Evolutionary conservation across 2,113 vertebrate genomes (phyloP).

Genomic region (Cebus imitator): DNA sequence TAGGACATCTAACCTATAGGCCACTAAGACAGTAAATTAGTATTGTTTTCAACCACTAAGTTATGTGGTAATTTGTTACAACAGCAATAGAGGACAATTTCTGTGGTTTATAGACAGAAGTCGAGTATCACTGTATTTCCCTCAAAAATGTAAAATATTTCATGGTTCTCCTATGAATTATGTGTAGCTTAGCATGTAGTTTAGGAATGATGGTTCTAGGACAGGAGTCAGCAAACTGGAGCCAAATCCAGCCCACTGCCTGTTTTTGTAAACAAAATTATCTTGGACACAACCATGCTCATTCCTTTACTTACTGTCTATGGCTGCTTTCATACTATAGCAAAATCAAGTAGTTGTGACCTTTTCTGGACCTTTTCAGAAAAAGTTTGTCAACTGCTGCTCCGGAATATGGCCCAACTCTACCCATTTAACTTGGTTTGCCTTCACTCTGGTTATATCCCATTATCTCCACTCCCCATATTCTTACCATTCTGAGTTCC

Average conservation of each 20-base stretch:
- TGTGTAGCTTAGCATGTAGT: neutral
- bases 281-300: neutral
- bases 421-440: neutral
- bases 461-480: neutral
- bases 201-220: conserved; percentile 29
- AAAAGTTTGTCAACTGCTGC: neutral
- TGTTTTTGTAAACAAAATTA: conserved; percentile 34
- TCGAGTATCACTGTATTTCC: conserved; percentile 6
- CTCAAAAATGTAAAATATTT: conserved; percentile 12
- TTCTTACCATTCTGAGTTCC: conserved; percentile 10
- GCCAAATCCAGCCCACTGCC: neutral
- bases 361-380: conserved; percentile 1
- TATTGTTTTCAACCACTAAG: conserved; percentile 15
- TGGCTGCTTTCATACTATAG: neutral
- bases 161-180: neutral
- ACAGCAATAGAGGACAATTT: conserved; percentile 5
- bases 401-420: neutral
- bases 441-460: neutral
- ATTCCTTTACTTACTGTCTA: neutral
- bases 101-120: neutral
- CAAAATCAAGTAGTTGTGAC: conserved; percentile 9
- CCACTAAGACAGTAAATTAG: neutral
- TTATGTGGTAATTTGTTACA: neutral
- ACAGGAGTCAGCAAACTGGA: neutral
- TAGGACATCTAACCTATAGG: neutral